Conservation (phyloP, 2,888 invertebrate genomes). For the Gari tellinella region DNA sequence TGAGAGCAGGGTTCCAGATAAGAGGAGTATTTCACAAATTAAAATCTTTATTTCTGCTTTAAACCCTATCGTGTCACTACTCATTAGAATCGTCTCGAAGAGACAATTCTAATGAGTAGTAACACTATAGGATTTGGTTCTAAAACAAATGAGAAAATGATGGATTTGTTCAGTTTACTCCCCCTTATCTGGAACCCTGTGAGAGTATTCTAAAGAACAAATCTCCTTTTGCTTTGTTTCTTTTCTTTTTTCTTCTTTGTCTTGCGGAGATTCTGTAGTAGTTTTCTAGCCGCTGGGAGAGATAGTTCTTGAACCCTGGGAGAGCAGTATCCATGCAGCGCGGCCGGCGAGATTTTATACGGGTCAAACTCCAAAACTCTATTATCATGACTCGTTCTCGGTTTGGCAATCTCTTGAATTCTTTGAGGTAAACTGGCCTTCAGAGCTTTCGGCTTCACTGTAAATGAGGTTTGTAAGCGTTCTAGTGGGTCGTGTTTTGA, state of each 20-base stretch:
- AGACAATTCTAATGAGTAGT: no score
- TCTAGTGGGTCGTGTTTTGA: conserved; percentile 7
- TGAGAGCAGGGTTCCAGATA: no score
- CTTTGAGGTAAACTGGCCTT: conserved; percentile 20
- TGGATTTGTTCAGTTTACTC: no score
- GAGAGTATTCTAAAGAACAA: no score
- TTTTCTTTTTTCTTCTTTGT: background rate
- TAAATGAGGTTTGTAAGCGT: conserved; percentile 19
- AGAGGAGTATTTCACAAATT: no score
- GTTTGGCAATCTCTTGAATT: conserved; percentile 30
- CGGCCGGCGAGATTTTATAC: conserved; percentile 15
- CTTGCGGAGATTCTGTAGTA: background rate
- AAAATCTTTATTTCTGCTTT: no score
- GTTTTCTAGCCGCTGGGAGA: conserved; percentile 22
- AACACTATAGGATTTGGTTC: no score
- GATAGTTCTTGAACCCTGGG: conserved; percentile 30
- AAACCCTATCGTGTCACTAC: no score
- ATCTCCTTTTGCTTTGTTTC: background rate
- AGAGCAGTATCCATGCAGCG: conserved; percentile 34
- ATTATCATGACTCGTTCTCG: conserved; percentile 13
- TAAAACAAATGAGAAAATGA: no score
- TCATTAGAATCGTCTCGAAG: no score
- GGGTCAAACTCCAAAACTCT: conserved; percentile 25
- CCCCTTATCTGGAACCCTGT: no score
- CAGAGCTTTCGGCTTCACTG: conserved; percentile 31